These are phyloP conservation scores for Teleogryllus occipitalis DNA, from an alignment of 1,140 invertebrate species.

Conservation along the genomic window DNA sequence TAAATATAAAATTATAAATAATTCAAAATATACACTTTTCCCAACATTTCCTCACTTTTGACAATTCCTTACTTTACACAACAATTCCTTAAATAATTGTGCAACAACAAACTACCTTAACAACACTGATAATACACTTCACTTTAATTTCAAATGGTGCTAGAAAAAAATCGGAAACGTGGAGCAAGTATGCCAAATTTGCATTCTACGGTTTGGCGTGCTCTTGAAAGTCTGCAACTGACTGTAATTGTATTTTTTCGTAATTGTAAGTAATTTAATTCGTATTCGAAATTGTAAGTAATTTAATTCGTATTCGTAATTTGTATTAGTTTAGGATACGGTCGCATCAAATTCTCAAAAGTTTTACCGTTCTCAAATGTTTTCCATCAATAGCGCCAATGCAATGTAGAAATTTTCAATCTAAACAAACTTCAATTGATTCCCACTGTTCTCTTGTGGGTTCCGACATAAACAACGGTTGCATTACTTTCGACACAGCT, in stretches of 20 bases:
- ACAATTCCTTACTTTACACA: no score
- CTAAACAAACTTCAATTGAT: constrained; percentile 26
- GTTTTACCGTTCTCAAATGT: constrained; percentile 33
- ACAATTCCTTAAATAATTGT: constrained; percentile 32
- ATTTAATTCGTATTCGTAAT: no score
- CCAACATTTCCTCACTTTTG: no score
- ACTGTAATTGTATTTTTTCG: constrained; percentile 34
- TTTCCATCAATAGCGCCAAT: constrained; percentile 39
- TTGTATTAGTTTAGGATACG: constrained; percentile 36
- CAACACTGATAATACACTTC: constrained; percentile 29
- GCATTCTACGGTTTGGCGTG: constrained; percentile 24
- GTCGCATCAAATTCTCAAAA: constrained; percentile 36
- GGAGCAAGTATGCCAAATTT: neutral
- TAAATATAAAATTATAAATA: no score
- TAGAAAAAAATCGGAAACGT: constrained; percentile 28
- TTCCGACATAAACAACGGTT: constrained; percentile 27
- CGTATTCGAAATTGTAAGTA: no score
- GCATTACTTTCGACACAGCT: constrained; percentile 30
- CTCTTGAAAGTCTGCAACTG: constrained; percentile 38
- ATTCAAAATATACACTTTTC: no score
- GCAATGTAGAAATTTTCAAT: constrained; percentile 32
- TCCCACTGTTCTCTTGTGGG: constrained; percentile 17
- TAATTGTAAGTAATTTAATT: constrained; percentile 27
- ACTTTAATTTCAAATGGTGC: constrained; percentile 34
- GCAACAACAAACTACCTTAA: constrained; percentile 31